Percentiles rank a stretch among this genome's conserved stretches.
Conservation (phyloP, 2,797 vertebrate species). For the Arnoldichthys spilopterus region DNA sequence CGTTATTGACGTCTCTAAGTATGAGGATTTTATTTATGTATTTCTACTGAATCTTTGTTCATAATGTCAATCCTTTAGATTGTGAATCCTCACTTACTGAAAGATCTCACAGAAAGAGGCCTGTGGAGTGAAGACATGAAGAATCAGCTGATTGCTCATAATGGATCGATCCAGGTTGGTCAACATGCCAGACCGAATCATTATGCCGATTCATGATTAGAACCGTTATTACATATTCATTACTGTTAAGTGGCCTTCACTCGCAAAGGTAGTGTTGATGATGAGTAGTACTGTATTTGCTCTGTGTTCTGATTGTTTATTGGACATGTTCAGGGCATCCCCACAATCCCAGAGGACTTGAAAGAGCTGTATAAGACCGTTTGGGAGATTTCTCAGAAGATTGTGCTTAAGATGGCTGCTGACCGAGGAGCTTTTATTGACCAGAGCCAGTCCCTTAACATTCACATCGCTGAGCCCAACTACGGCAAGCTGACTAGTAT, state of each 20-base stretch:
- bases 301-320: too few species aligned
- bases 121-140: slow-evolving; percentile 99
- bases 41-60: not conserved
- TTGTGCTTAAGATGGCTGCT: slow-evolving; percentile 93
- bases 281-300: too few species aligned
- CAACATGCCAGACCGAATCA: too few species aligned
- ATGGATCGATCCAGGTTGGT: slow-evolving; percentile 93
- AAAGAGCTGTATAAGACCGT: slow-evolving; percentile 97
- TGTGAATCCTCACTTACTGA: slow-evolving; percentile 96
- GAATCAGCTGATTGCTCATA: slow-evolving; percentile 93
- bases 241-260: too few species aligned
- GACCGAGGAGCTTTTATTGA: slow-evolving; percentile 96
- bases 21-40: too few species aligned
- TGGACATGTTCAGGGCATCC: slow-evolving; percentile 88
- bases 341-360: slow-evolving; percentile 87
- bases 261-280: too few species aligned
- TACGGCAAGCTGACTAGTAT: slow-evolving; percentile 98
- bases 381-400: slow-evolving; percentile 98
- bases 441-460: slow-evolving; percentile 98
- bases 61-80: slow-evolving; percentile 72
- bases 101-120: slow-evolving; percentile 92
- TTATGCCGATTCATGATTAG: not conserved
- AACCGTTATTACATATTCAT: not conserved
- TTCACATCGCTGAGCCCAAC: slow-evolving; percentile 97
- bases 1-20: too few species aligned